Conservation (phyloP, 2,888 invertebrate species). For the Vannuccia rotundouncinata region DNA sequence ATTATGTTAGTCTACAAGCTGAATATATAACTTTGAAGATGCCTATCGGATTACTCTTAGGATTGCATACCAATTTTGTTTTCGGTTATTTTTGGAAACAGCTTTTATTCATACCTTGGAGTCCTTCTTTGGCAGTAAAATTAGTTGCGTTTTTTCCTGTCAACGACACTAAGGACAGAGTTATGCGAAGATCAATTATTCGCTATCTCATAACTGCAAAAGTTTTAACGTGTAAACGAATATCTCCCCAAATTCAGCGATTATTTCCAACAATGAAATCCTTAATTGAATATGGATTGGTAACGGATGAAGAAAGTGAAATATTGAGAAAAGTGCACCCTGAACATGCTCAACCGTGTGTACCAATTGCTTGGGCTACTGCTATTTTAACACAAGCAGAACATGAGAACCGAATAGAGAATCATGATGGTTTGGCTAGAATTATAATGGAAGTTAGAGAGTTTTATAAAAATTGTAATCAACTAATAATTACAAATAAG, state of each 20-base stretch:
- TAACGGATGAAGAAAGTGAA: neutral
- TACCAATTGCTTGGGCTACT: neutral
- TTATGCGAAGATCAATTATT: neutral
- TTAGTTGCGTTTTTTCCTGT: neutral
- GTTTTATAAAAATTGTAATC: neutral
- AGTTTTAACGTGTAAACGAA: neutral
- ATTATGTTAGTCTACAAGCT: neutral
- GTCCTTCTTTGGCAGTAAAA: neutral
- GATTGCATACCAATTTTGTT: constrained; percentile 7
- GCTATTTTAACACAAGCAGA: neutral
- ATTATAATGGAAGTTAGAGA: neutral
- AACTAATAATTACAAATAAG: neutral
- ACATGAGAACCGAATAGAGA: neutral
- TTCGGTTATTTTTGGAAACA: constrained; percentile 2
- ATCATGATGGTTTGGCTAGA: neutral
- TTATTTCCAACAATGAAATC: neutral
- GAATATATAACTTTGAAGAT: neutral
- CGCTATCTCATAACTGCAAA: neutral
- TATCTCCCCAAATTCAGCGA: neutral
- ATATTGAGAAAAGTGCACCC: neutral
- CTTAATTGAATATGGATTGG: neutral
- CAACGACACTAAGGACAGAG: neutral
- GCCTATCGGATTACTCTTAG: neutral
- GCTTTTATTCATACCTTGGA: neutral
- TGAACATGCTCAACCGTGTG: neutral